These are phyloP conservation scores for Ceratina japonica DNA, from an alignment of 1,140 invertebrate genomes.

Conservation along the genomic window DNA sequence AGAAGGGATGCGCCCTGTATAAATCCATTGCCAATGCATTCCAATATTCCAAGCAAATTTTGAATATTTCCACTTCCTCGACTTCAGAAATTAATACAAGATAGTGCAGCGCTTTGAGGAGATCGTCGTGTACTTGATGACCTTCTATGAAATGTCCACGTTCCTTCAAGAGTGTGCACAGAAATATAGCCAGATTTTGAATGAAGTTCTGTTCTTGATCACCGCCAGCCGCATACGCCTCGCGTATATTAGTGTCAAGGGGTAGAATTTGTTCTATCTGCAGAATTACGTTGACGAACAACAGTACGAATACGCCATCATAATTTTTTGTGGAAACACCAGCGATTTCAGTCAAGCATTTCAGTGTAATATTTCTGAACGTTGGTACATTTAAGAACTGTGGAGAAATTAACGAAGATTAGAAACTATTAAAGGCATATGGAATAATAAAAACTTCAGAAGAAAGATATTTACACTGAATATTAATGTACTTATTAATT, in stretches of 20 bases:
- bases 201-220: slow-evolving; percentile 99
- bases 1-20: slow-evolving; percentile 88
- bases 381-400: slow-evolving; percentile 97
- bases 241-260: slow-evolving; percentile 93
- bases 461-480: slow-evolving; percentile 86
- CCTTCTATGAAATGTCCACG: slow-evolving; percentile 94
- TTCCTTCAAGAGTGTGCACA: slow-evolving; percentile 98
- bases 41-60: slow-evolving; percentile 99
- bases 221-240: slow-evolving; percentile 94
- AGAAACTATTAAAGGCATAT: not conserved
- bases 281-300: slow-evolving; percentile 95
- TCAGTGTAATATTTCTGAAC: slow-evolving; percentile 98
- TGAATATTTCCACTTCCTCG: slow-evolving; percentile 99
- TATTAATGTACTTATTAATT: slow-evolving; percentile 96
- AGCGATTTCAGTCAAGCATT: slow-evolving; percentile 99
- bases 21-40: slow-evolving; percentile 94
- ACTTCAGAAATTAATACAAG: slow-evolving; percentile 98
- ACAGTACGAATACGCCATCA: slow-evolving; percentile 93
- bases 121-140: slow-evolving; percentile 84
- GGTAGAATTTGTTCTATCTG: slow-evolving; percentile 96
- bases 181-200: slow-evolving; percentile 98
- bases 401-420: slow-evolving; percentile 62
- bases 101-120: slow-evolving; percentile 94
- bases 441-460: not conserved
- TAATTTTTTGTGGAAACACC: slow-evolving; percentile 91